A percentile compares a stretch with the other conserved stretches of the same genome.
phyloP scores from a whole-genome alignment of 2,888 invertebrate species.

The Tholera decimalis region DNA sequence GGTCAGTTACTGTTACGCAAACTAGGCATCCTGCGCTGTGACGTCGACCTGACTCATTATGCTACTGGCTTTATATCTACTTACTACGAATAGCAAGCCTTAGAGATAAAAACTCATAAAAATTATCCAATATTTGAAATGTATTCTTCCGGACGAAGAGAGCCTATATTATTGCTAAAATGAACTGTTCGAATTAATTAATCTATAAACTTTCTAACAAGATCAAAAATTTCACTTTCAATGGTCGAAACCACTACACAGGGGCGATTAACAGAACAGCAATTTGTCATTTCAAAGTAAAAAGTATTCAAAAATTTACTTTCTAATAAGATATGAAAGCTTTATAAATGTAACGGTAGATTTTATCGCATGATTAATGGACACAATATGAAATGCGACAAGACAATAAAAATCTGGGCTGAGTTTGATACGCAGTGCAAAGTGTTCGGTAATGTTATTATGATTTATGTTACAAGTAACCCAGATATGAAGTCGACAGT shows the following conservation, averaged over 20 bases:
- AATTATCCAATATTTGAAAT: not conserved
- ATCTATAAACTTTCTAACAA: slow-evolving; percentile 29
- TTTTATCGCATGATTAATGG: slow-evolving; percentile 56
- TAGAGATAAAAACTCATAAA: not conserved
- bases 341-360: slow-evolving; percentile 42
- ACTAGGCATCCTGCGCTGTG: slow-evolving; percentile 72
- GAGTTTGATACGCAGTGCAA: slow-evolving; percentile 61
- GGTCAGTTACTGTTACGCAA: slow-evolving; percentile 82
- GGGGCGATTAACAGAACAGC: slow-evolving; percentile 18
- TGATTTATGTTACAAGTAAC: slow-evolving; percentile 84
- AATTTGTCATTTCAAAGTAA: slow-evolving; percentile 52
- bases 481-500: slow-evolving; percentile 76
- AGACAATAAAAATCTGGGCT: slow-evolving; percentile 59
- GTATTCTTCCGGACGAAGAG: not conserved
- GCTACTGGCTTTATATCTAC: slow-evolving; percentile 47
- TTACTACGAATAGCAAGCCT: slow-evolving; percentile 23
- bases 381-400: slow-evolving; percentile 55
- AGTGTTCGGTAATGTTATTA: slow-evolving; percentile 80
- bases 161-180: not conserved
- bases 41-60: slow-evolving; percentile 68
- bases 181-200: slow-evolving; percentile 1
- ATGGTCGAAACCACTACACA: slow-evolving; percentile 14
- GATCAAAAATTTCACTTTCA: slow-evolving; percentile 40
- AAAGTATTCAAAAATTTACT: slow-evolving; percentile 46
- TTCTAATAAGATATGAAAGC: slow-evolving; percentile 58